phyloP scores from a whole-genome alignment of 2,113 vertebrate genomes.

The Trichechus manatus region DNA sequence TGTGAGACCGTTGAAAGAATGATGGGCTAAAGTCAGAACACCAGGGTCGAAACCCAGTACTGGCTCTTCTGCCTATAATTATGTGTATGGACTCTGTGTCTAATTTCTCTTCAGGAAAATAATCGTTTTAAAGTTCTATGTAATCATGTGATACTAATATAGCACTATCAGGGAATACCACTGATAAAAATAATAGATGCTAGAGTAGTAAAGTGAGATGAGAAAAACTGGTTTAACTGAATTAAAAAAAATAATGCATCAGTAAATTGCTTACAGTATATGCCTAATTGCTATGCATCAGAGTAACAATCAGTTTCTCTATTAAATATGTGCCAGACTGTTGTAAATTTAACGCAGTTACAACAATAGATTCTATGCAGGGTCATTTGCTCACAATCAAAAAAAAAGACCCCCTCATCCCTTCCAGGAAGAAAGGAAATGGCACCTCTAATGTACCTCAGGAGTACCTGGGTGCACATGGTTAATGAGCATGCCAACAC shows the following conservation, averaged over 20 bases:
- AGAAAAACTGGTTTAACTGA: slow-evolving; percentile 4
- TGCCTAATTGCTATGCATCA: neutral
- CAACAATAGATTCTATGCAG: neutral
- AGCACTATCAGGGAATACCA: neutral
- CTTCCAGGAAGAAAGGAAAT: neutral
- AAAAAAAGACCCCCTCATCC: neutral
- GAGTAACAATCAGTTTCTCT: slow-evolving; percentile 26
- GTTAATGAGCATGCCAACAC: neutral
- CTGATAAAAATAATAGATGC: neutral
- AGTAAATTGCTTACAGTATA: neutral
- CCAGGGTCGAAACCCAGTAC: neutral
- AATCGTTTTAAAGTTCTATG: neutral
- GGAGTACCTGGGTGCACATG: neutral
- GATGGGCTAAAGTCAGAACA: neutral
- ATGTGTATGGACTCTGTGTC: neutral
- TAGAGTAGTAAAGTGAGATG: neutral
- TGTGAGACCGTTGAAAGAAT: neutral
- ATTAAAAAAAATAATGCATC: slow-evolving; percentile 2
- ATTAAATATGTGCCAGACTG: slow-evolving; percentile 17
- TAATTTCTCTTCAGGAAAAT: neutral
- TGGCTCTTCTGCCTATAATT: neutral
- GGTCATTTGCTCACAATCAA: neutral
- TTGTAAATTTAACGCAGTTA: slow-evolving; percentile 17
- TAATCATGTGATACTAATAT: neutral
- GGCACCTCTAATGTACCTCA: neutral